Evolutionary conservation across 2,113 vertebrate genomes (phyloP).

Genomic region (Pterocles burchelli): DNA sequence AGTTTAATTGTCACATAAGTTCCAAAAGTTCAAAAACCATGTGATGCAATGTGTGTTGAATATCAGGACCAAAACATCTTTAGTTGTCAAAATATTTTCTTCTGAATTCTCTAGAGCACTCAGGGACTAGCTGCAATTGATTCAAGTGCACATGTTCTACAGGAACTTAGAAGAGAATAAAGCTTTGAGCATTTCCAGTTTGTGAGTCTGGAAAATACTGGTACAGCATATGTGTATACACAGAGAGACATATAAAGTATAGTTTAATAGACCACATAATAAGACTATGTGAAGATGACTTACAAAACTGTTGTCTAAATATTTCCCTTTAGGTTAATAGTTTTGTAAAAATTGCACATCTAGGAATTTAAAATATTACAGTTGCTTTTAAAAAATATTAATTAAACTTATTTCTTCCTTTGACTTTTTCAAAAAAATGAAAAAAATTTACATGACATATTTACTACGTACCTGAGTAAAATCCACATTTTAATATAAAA

Average conservation of each 20-base stretch:
- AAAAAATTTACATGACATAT: neutral
- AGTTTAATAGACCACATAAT: neutral
- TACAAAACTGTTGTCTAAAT: neutral
- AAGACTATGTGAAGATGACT: neutral
- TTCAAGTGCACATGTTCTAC: neutral
- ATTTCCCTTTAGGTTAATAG: neutral
- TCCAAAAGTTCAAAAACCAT: neutral
- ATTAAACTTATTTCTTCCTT: neutral
- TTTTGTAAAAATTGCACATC: neutral
- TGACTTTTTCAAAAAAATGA: neutral
- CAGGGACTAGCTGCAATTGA: neutral
- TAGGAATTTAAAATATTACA: neutral
- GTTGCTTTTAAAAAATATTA: neutral
- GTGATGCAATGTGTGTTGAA: neutral
- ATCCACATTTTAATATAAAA: neutral
- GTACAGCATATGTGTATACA: too few relatives aligned
- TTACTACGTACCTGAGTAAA: neutral
- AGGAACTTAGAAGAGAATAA: neutral
- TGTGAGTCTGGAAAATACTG: neutral
- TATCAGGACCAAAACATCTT: neutral
- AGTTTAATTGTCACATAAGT: neutral
- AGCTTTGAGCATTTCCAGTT: neutral
- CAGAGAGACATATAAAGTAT: neutral
- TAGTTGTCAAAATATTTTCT: neutral
- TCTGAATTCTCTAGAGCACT: neutral